phyloP scores from a whole-genome alignment of 2,888 invertebrate species.

The Pseudococcus longispinus region DNA sequence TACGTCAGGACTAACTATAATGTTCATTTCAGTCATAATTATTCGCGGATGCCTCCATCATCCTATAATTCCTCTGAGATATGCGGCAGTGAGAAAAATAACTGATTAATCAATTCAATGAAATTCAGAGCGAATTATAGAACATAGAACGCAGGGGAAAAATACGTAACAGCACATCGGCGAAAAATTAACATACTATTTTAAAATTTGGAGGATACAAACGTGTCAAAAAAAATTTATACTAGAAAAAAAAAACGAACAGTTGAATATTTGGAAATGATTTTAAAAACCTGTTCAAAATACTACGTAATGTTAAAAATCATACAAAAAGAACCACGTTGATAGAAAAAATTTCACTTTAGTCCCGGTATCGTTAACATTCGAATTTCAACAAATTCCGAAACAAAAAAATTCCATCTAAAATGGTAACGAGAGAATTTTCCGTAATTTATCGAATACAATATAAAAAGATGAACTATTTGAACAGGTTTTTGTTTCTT shows the following conservation, averaged over 20 bases:
- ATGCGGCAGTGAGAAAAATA: constrained; percentile 38
- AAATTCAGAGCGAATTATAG: constrained; percentile 26
- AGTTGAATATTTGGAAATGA: not conserved
- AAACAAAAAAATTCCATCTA: not conserved
- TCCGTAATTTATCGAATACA: not conserved
- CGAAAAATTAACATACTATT: constrained; percentile 35
- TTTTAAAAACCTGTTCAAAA: constrained; percentile 25
- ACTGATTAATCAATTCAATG: constrained; percentile 41
- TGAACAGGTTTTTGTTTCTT: constrained; percentile 21
- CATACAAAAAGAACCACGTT: not conserved
- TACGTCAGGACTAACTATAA: constrained; percentile 43
- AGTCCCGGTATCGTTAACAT: constrained; percentile 28
- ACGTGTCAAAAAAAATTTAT: constrained; percentile 2
- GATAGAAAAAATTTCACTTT: not conserved
- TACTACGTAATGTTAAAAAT: not conserved
- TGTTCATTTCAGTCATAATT: constrained; percentile 20
- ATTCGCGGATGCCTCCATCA: not conserved
- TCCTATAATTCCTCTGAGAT: constrained; percentile 35
- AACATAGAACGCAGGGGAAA: not conserved
- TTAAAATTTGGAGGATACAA: not conserved
- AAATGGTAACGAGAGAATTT: constrained; percentile 29
- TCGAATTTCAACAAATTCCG: not conserved
- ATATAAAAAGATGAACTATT: not conserved
- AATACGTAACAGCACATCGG: not conserved
- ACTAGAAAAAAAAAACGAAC: not conserved